Base-by-base conservation (phyloP, 2,797 vertebrate species). In the Nasua narica region DNA sequence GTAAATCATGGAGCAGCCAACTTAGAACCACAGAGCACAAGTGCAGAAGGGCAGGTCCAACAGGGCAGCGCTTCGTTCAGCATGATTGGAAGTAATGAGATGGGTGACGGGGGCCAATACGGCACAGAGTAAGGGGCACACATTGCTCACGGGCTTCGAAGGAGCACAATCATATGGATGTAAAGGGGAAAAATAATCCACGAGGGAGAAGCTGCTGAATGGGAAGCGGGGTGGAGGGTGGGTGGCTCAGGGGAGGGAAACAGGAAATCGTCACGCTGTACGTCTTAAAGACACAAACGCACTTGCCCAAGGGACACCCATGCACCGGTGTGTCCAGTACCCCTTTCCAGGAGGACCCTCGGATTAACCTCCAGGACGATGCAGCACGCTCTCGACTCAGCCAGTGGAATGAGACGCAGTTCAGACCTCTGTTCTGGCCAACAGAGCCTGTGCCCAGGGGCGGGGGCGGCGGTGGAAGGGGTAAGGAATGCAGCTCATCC, bases 71-170 rank as follows among this genome's bases (percentile, higher is more conserved):
- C 84, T 97, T 92, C 72, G 65, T 95, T 95, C 93, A 81, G 56
- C 58, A 12, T 95, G 95, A 97, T 90, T 96, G 98, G 96, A 98
- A 98, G 98, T 97, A 98, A 97, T 88, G 87, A 91, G 97, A 96
- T 94, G 82, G 95, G 89, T 50, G 90, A 96, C 86, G 90, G 98
- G 96, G 92, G 88, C 82, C 94, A 90, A 21, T 16, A 89, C 23
- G 84, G 92, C 77, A 72, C 89, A 88, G 70, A 96, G 94, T 65
- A 74, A 97, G 96, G 83, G 70, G 60, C 70, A 62, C 0, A 0
- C 90, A 95, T 98, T 92, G 87, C 97, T 97, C 96, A 79, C 84
- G 86, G 86, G 91, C 95, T 87, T 97, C 96, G 96, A 95, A 97
- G 93, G 93, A 98, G 96, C 93, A 50, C 95, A 98, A 97, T 97